phyloP scores from a whole-genome alignment of 2,113 vertebrate genomes.

The Halcyon malimbica region DNA sequence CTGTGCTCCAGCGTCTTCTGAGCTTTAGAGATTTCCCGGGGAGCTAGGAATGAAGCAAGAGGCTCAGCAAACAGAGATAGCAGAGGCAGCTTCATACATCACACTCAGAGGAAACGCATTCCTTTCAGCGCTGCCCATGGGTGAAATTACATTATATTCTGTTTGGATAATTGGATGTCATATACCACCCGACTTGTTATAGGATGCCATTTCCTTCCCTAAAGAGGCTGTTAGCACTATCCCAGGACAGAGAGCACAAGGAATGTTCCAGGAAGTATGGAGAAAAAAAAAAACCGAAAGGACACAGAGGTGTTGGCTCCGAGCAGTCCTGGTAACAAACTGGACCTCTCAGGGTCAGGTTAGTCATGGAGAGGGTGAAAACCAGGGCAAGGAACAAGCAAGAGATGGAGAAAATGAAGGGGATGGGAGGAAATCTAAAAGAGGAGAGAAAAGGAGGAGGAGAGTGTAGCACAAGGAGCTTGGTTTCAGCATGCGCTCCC shows the following conservation, averaged over 20 bases:
- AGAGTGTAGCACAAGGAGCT: not conserved
- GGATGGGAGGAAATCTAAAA: not conserved
- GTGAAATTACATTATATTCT: conserved; percentile 78
- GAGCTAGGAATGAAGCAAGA: conserved; percentile 43
- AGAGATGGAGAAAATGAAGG: not conserved
- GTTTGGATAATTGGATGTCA: conserved; percentile 75
- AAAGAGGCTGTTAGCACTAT: not conserved
- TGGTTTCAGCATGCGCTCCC: not conserved
- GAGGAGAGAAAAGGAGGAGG: not conserved
- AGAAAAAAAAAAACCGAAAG: not conserved
- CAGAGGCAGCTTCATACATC: conserved; percentile 62
- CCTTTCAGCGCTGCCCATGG: conserved; percentile 75
- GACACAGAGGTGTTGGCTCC: not conserved
- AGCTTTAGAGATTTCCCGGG: conserved; percentile 68
- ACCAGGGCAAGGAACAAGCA: not conserved
- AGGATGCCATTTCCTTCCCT: conserved; percentile 10
- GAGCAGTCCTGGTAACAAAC: not conserved
- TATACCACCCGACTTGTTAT: not conserved
- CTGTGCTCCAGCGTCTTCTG: conserved; percentile 58
- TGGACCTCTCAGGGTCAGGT: not conserved
- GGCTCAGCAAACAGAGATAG: conserved; percentile 65
- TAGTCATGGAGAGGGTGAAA: not conserved
- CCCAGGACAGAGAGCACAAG: not conserved
- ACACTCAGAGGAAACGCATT: conserved; percentile 51
- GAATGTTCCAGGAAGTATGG: not conserved